A percentile compares a stretch with the other conserved stretches of the same genome.
Conservation (phyloP, 2,888 invertebrate species). For the Trilocha varians region DNA sequence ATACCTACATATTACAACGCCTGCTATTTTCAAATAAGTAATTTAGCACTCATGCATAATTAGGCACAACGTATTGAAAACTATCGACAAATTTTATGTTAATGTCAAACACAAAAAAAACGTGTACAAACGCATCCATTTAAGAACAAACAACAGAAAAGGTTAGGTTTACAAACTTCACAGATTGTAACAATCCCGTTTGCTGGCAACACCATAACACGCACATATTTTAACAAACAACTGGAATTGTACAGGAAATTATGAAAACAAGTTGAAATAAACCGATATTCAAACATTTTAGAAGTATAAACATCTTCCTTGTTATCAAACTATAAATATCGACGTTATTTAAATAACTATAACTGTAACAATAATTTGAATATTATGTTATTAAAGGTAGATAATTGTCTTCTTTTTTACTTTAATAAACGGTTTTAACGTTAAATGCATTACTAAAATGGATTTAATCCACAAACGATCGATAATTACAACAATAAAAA, state of each 20-base stretch:
- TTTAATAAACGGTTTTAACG: background rate
- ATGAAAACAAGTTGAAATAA: no score
- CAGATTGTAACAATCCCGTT: no score
- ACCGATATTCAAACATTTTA: no score
- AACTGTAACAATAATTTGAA: no score
- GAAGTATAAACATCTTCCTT: no score
- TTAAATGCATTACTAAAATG: background rate
- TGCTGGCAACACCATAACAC: background rate
- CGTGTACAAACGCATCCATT: background rate
- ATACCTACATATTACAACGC: background rate
- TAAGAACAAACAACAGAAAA: background rate
- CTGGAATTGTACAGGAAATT: no score
- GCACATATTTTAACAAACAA: background rate
- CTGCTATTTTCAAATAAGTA: constrained; percentile 14
- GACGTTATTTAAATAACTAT: no score
- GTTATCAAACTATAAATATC: no score
- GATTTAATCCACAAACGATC: background rate
- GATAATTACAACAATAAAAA: background rate
- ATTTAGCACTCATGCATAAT: constrained; percentile 30
- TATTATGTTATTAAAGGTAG: no score
- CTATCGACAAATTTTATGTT: background rate
- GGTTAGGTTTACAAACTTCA: background rate
- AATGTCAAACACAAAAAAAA: background rate
- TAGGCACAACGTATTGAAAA: background rate
- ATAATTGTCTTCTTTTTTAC: no score